Percentiles rank a stretch among this genome's conserved stretches.
These are phyloP conservation scores for Gavialis gangeticus DNA, from an alignment of 2,113 vertebrate species.

Conservation along the genomic window DNA sequence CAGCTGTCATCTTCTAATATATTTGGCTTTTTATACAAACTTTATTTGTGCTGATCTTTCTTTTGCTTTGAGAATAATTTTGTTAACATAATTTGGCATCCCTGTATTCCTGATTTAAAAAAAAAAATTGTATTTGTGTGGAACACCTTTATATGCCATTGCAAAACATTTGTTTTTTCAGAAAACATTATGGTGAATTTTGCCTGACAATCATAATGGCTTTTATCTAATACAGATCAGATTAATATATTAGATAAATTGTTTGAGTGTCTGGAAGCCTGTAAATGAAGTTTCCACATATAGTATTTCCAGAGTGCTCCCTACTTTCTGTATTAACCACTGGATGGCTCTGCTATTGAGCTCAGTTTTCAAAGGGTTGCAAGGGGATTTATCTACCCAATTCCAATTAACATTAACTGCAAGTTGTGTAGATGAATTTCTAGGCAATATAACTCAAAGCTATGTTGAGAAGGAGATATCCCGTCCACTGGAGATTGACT, in stretches of 20 bases:
- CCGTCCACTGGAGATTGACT: background rate
- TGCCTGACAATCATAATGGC: background rate
- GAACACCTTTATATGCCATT: background rate
- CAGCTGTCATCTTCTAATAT: slow-evolving; percentile 68
- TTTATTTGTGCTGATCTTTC: slow-evolving; percentile 53
- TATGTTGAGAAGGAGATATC: background rate
- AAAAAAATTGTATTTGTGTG: background rate
- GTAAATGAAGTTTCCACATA: accelerated
- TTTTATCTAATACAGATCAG: background rate
- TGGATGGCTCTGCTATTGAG: background rate
- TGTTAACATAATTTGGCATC: slow-evolving; percentile 43
- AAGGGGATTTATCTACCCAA: background rate
- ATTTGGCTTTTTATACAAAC: slow-evolving; percentile 53
- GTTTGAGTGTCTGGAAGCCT: background rate
- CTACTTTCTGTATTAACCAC: background rate
- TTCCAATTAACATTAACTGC: background rate
- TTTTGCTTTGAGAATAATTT: slow-evolving; percentile 56
- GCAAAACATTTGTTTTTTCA: accelerated
- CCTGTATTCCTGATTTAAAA: background rate
- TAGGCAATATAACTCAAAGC: background rate
- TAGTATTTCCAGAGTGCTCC: background rate
- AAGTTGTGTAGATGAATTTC: accelerated
- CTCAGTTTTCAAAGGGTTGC: background rate
- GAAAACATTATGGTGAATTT: background rate
- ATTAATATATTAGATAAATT: background rate